A percentile compares a stretch with the other conserved stretches of the same genome.
Evolutionary conservation across 2,888 invertebrate genomes (phyloP).

Genomic region (Venustoraphidia nigricollis): DNA sequence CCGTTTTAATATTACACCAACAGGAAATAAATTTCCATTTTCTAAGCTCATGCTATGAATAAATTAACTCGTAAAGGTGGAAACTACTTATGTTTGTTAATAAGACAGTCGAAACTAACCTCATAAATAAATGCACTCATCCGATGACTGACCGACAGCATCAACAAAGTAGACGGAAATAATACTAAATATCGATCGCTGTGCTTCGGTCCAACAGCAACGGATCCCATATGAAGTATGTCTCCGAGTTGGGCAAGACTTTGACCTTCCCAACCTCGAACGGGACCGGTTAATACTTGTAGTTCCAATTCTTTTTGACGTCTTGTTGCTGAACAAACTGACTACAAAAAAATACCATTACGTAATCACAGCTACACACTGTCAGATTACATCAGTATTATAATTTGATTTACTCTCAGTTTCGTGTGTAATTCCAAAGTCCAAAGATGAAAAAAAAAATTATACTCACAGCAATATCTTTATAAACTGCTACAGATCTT

Average conservation of each 20-base stretch:
- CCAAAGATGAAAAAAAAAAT: too few species aligned
- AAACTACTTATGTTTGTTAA: too few species aligned
- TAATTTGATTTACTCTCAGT: too few species aligned
- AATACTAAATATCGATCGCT: conserved; percentile 83
- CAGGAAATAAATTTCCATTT: too few species aligned
- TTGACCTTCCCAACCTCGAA: conserved; percentile 91
- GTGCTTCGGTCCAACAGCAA: conserved; percentile 71
- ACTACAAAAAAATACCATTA: conserved; percentile 34
- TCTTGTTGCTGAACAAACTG: conserved; percentile 70
- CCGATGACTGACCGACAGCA: conserved; percentile 80
- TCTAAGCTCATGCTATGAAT: too few species aligned
- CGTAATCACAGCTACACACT: too few species aligned
- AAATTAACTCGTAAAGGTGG: too few species aligned
- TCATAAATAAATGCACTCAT: conserved; percentile 93
- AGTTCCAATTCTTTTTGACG: conserved; percentile 91
- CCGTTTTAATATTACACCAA: too few species aligned
- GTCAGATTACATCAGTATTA: too few species aligned
- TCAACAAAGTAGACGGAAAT: conserved; percentile 75
- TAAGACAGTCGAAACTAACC: conserved; percentile 32
- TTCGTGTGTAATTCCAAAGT: too few species aligned
- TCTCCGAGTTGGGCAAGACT: conserved; percentile 63
- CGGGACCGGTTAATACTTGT: conserved; percentile 85
- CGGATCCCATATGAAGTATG: conserved; percentile 83
- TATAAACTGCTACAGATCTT: conserved; percentile 84
- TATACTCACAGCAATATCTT: conserved; percentile 75